Conservation (phyloP, 2,888 invertebrate genomes). For the Branchipolynoe longqiensis region DNA sequence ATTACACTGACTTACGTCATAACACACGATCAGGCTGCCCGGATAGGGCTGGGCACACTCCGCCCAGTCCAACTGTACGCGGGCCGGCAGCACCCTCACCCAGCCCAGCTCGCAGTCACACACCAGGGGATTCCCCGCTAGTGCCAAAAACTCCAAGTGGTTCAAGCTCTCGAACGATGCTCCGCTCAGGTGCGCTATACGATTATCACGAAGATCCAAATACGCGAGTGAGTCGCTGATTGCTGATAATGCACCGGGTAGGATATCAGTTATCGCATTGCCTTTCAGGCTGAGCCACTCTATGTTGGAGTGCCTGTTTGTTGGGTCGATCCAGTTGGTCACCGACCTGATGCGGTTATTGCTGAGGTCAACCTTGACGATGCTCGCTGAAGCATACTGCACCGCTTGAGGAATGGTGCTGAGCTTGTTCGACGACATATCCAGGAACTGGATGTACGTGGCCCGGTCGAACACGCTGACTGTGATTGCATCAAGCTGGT, state of each 20-base stretch:
- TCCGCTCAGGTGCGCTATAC: conserved; percentile 13
- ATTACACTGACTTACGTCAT: conserved; percentile 45
- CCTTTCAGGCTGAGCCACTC: conserved; percentile 55
- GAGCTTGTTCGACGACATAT: conserved; percentile 59
- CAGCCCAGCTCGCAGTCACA: conserved; percentile 64
- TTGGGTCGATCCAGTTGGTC: conserved; percentile 60
- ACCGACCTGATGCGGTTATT: conserved; percentile 56
- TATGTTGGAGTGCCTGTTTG: conserved; percentile 57
- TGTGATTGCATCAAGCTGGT: conserved; percentile 47
- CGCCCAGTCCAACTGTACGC: conserved; percentile 60
- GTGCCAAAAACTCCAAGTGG: conserved; percentile 24
- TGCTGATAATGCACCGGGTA: conserved; percentile 35
- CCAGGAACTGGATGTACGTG: conserved; percentile 52
- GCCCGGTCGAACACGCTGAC: conserved; percentile 57
- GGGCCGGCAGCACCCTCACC: conserved; percentile 45
- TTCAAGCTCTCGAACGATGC: conserved; percentile 34
- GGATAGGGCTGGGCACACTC: conserved; percentile 27
- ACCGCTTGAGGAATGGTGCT: conserved; percentile 57
- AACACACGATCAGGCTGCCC: conserved; percentile 55
- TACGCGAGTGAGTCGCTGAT: conserved; percentile 47
- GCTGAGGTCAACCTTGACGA: conserved; percentile 52
- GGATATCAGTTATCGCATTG: conserved; percentile 33
- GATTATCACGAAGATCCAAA: conserved; percentile 55
- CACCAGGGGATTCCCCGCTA: conserved; percentile 61
- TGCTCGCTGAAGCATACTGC: conserved; percentile 57